Percentiles rank a stretch among this genome's conserved stretches.
Evolutionary conservation across 2,797 vertebrate species (phyloP).

Genomic region (Sebastolobus altivelis): DNA sequence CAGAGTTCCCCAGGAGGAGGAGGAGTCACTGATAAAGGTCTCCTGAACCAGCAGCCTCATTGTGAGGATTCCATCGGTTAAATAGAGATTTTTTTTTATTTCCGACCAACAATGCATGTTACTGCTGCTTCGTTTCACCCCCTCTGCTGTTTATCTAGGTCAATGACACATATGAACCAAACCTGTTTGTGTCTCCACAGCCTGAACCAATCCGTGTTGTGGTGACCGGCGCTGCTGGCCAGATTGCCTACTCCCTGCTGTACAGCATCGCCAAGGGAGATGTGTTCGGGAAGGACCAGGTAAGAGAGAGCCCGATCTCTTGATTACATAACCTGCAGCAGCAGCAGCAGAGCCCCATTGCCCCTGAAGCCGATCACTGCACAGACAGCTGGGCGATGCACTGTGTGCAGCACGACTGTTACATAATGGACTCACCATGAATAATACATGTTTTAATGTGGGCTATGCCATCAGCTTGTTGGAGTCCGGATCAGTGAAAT

Average conservation of each 20-base stretch:
- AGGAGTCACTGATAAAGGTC: not conserved
- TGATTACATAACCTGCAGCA: conserved; percentile 25
- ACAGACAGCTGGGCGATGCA: conserved; percentile 5
- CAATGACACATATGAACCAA: not conserved
- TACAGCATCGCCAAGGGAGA: conserved; percentile 97
- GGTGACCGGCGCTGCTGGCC: conserved; percentile 96
- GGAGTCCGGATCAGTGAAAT: not conserved
- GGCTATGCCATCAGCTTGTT: not conserved
- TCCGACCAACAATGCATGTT: not conserved
- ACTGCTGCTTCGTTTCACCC: not conserved
- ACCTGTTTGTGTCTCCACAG: conserved; percentile 71
- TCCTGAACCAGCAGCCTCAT: not conserved
- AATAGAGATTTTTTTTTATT: not conserved
- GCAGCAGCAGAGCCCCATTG: not conserved
- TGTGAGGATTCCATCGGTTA: not conserved
- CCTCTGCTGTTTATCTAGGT: not conserved
- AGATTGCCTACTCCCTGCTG: conserved; percentile 96
- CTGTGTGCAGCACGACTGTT: conserved; percentile 30
- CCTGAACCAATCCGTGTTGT: conserved; percentile 91
- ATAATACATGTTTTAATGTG: conserved; percentile 17
- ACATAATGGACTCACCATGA: conserved; percentile 41
- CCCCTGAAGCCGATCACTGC: not conserved
- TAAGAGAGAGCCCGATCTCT: conserved; percentile 59
- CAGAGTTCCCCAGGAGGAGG: not conserved
- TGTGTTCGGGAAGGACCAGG: conserved; percentile 97